These are phyloP conservation scores for Ivindomyrus marchei DNA, from an alignment of 2,113 vertebrate species.

Conservation along the genomic window DNA sequence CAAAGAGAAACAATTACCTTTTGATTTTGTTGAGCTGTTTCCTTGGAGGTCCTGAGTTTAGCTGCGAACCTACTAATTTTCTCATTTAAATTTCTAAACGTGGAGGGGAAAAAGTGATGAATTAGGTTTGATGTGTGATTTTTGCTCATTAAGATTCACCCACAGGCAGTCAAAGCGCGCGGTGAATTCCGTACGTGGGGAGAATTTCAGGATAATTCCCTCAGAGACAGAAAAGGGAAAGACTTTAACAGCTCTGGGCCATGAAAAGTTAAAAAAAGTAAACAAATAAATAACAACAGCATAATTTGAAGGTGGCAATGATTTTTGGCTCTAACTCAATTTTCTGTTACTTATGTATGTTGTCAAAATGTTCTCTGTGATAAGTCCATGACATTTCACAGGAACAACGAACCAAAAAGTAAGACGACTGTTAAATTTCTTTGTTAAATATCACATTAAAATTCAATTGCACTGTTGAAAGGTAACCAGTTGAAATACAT, in stretches of 20 bases:
- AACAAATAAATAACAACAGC: background rate
- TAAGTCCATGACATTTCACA: background rate
- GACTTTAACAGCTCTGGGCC: background rate
- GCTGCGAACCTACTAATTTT: conserved; percentile 1
- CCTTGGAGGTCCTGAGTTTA: background rate
- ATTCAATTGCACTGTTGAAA: background rate
- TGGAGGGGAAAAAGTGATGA: background rate
- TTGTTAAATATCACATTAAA: background rate
- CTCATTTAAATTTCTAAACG: conserved; percentile 16
- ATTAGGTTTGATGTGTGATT: conserved; percentile 15
- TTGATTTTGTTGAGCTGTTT: background rate
- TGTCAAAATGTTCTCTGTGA: background rate
- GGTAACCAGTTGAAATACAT: background rate
- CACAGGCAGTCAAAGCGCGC: background rate
- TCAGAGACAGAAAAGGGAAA: background rate
- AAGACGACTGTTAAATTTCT: background rate
- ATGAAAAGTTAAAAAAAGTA: background rate
- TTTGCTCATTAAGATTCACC: conserved; percentile 13
- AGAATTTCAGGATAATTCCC: conserved; percentile 1
- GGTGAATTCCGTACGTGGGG: background rate
- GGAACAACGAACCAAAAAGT: background rate
- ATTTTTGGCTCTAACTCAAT: background rate
- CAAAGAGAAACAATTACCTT: conserved; percentile 8
- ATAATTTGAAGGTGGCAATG: background rate
- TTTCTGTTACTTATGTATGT: conserved; percentile 5